Percentiles rank a stretch among this genome's conserved stretches.
Conservation (phyloP, 2,113 vertebrate species). For the Tringa solitaria region DNA sequence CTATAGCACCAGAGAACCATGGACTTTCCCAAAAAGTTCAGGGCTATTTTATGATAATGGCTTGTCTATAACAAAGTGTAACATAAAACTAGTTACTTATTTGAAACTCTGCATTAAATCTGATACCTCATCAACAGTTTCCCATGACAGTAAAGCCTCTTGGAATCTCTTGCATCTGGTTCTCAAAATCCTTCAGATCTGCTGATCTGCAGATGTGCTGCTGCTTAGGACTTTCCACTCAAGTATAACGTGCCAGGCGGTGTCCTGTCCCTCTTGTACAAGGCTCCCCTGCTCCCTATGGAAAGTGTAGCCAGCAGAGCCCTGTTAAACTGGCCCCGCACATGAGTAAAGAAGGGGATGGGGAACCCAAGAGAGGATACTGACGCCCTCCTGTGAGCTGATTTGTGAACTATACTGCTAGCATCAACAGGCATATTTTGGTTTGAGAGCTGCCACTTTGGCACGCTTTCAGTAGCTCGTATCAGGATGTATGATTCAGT, state of each 20-base stretch:
- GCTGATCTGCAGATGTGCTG: not conserved
- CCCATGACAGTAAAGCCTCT: not conserved
- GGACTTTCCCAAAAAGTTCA: not conserved
- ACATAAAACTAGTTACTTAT: not conserved
- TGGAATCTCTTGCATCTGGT: not conserved
- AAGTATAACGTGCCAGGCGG: accelerated
- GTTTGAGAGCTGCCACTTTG: not conserved
- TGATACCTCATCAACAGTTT: not conserved
- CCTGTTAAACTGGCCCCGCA: not conserved
- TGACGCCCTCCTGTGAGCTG: not conserved
- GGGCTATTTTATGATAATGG: not conserved
- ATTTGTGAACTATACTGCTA: not conserved
- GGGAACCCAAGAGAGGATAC: not conserved
- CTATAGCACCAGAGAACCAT: not conserved
- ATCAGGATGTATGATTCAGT: not conserved
- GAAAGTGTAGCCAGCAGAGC: not conserved
- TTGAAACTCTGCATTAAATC: not conserved
- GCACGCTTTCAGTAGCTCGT: not conserved
- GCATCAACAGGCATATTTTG: not conserved
- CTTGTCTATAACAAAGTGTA: not conserved
- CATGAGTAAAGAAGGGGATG: not conserved
- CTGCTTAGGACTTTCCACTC: not conserved
- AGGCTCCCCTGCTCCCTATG: not conserved
- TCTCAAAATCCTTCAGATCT: not conserved
- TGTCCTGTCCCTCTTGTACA: not conserved